phyloP scores from a whole-genome alignment of 30 jellyfish, hydroid and myxozoan species.

The Phacellophora camtschatica region DNA sequence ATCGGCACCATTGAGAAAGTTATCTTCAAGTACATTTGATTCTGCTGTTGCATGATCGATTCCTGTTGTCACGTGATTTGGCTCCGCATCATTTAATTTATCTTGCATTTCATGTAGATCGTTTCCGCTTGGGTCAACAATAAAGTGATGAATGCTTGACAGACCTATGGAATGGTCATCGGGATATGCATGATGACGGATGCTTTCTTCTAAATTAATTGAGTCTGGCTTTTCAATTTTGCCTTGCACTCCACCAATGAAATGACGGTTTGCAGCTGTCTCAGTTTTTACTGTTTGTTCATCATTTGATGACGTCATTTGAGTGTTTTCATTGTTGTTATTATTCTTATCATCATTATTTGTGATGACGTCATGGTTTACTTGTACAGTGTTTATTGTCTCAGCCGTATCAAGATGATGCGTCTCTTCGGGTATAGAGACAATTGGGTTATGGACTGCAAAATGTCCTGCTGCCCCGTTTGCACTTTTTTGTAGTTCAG shows the following conservation, averaged over 20 bases:
- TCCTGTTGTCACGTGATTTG: slow-evolving; percentile 8
- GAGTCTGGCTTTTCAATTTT: too few species aligned
- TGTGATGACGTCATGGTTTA: not conserved
- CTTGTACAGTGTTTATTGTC: not conserved
- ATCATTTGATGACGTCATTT: too few species aligned
- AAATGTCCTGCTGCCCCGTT: too few species aligned
- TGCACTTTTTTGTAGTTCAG: too few species aligned
- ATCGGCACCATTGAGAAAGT: not conserved
- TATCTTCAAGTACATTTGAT: not conserved
- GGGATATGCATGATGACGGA: not conserved
- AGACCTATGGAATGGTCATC: not conserved
- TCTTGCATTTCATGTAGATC: slow-evolving; percentile 33
- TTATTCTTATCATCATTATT: too few species aligned
- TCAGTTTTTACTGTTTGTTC: too few species aligned
- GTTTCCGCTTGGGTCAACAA: slow-evolving; percentile 16
- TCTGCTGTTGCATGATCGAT: slow-evolving; percentile 37
- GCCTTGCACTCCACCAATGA: too few species aligned
- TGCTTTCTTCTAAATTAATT: too few species aligned
- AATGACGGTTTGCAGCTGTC: too few species aligned
- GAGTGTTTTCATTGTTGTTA: too few species aligned
- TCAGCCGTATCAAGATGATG: not conserved
- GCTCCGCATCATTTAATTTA: not conserved
- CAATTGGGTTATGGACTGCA: not conserved
- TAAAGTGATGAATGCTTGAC: slow-evolving; percentile 15
- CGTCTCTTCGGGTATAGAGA: not conserved